Base-by-base conservation (phyloP, 2,113 vertebrate species). In the Macquaria australasica region DNA sequence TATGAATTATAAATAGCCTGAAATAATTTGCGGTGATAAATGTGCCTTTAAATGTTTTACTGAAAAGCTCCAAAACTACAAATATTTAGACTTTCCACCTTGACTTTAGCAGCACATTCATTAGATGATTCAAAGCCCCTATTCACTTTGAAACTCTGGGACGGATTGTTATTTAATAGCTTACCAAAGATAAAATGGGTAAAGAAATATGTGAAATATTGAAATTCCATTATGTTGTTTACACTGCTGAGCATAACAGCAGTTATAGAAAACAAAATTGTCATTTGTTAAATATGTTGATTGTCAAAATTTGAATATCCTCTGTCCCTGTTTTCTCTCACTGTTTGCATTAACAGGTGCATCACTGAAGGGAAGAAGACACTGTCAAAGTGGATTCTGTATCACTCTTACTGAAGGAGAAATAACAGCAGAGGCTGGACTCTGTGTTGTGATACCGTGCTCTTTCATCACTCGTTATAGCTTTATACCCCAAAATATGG, bases 371-470 rank as follows among this genome's bases (percentile, higher is more conserved):
- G 28, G 18, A 7, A 7, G 18, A 53, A 53, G 7, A 53, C 18
- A 8, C 14, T 89, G 77, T 60, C 0, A 0, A 0, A 0, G 0
- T 34, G 23, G 9, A 6, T 88, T 4, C 71, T 89, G 84, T 71
- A n/a, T 85, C 67, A 66, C 56, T 50, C 39, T 88, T 0, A 62
- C 0, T 56, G 50, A 75, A 1, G 71, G 3, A 37, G 11, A 43
- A 2, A 69, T 89, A 34, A 88, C 20, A 59, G 78, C 85, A 8
- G 86, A 90, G 51, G 85, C 76, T 41, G 91, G 91, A 43, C 91
- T 93, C 63, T 92, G 90, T 82, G 73, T 67, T 23, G 86, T 90
- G 62, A 87, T 94, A 14, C 90, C 82, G 0, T 94, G 92, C n/a
- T 91, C 76, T 43, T 92, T 31, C 68, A 72, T 0, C 0, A 20